phyloP scores from a whole-genome alignment of 2,113 vertebrate species.

The Tupaia chinensis region DNA sequence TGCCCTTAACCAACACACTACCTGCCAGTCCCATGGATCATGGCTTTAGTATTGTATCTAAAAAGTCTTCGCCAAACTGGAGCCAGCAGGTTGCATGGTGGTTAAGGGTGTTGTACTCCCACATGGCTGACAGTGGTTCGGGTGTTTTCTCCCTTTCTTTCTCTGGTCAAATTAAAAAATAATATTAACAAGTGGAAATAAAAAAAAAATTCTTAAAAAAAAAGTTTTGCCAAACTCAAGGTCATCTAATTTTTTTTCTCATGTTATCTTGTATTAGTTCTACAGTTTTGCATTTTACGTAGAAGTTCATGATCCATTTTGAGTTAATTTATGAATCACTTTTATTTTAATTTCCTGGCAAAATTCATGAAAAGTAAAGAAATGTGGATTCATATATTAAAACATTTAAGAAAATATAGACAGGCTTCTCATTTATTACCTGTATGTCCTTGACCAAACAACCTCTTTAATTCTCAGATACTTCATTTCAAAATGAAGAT shows the following conservation, averaged over 20 bases:
- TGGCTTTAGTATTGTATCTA: neutral
- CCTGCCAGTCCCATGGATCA: no score
- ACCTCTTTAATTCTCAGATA: neutral
- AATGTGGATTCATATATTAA: conserved; percentile 20
- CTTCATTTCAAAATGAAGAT: neutral
- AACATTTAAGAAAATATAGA: conserved; percentile 3
- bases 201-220: no score
- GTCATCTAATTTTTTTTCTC: neutral
- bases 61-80: neutral
- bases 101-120: no score
- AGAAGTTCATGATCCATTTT: neutral
- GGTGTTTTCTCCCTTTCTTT: no score
- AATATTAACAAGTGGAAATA: no score
- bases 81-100: no score
- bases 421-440: conserved; percentile 26
- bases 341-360: conserved; percentile 44
- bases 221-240: neutral
- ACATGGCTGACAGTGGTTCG: no score
- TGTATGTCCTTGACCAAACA: neutral
- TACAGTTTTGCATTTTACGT: neutral
- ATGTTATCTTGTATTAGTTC: neutral
- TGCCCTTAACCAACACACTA: no score
- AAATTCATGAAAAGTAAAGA: conserved; percentile 41
- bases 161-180: no score
- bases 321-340: neutral